Evolutionary conservation across 2,888 invertebrate genomes (phyloP).

Genomic region (Noctuana brunneofusca): DNA sequence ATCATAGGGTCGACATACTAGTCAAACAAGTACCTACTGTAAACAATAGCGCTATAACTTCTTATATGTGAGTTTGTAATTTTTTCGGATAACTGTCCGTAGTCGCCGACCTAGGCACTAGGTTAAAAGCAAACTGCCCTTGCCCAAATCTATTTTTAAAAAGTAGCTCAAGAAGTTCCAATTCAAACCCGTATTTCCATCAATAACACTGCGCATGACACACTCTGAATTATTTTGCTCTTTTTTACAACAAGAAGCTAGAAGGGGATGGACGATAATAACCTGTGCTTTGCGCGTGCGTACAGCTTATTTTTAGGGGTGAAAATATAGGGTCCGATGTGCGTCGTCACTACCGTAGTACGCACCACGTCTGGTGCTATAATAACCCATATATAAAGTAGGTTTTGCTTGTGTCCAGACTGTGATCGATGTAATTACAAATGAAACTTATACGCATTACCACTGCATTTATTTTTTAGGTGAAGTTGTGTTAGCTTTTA

Average conservation of each 20-base stretch:
- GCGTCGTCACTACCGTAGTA: slow-evolving; percentile 39
- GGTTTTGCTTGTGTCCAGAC: not conserved
- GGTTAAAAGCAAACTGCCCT: slow-evolving; percentile 23
- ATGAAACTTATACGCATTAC: slow-evolving; percentile 27
- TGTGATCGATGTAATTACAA: slow-evolving; percentile 30
- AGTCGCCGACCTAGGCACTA: slow-evolving; percentile 10
- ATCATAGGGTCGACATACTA: not conserved
- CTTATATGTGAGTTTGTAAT: not conserved
- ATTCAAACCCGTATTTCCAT: slow-evolving; percentile 48
- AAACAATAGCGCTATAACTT: not conserved
- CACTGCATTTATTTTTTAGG: slow-evolving; percentile 29
- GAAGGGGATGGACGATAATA: slow-evolving; percentile 65
- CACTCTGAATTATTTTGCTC: slow-evolving; percentile 47
- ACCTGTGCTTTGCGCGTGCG: slow-evolving; percentile 70
- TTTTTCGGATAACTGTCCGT: not conserved
- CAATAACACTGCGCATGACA: slow-evolving; percentile 80
- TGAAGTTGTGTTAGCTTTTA: slow-evolving; percentile 18
- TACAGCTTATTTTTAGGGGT: slow-evolving; percentile 45
- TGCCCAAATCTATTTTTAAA: slow-evolving; percentile 33
- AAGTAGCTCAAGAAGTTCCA: slow-evolving; percentile 33
- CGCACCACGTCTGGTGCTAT: slow-evolving; percentile 32
- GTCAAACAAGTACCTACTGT: not conserved
- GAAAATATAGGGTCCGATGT: slow-evolving; percentile 33
- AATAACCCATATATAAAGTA: slow-evolving; percentile 33
- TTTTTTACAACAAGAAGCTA: slow-evolving; percentile 42